These are phyloP conservation scores for Platorchestia sp. DNA, from an alignment of 1,140 invertebrate genomes.

Conservation along the genomic window DNA sequence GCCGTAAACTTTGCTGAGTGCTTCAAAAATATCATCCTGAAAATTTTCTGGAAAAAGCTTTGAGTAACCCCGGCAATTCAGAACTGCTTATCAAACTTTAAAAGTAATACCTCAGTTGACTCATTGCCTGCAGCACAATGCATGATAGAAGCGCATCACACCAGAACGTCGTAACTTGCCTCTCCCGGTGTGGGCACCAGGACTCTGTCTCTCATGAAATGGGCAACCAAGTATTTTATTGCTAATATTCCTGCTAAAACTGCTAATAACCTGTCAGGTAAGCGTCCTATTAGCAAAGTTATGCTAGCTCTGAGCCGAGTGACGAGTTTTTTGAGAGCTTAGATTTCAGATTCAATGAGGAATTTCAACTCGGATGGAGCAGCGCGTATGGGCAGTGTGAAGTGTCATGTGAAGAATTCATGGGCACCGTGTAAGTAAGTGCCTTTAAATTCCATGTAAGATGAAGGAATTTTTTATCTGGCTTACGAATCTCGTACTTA, in stretches of 20 bases:
- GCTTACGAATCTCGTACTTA: neutral
- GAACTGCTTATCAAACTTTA: neutral
- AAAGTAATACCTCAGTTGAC: neutral
- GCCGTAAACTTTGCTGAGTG: neutral
- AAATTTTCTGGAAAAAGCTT: neutral
- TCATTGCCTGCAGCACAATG: neutral
- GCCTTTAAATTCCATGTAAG: no score
- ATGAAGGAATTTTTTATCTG: neutral
- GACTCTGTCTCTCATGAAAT: neutral
- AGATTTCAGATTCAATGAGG: neutral
- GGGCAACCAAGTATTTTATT: conserved; percentile 27
- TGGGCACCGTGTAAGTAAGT: no score
- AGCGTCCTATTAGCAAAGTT: conserved; percentile 15
- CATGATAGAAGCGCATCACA: no score
- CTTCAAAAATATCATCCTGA: neutral
- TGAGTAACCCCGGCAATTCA: neutral
- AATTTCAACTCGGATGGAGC: neutral
- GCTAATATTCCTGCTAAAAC: conserved; percentile 7
- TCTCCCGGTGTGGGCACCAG: no score
- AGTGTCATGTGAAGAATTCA: no score
- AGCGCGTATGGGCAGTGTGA: neutral
- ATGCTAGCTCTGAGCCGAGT: neutral
- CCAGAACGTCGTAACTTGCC: no score
- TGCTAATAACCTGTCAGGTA: conserved; percentile 41
- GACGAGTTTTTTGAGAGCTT: neutral